These are phyloP conservation scores for Paguma larvata DNA, from an alignment of 2,797 vertebrate species.

Conservation along the genomic window DNA sequence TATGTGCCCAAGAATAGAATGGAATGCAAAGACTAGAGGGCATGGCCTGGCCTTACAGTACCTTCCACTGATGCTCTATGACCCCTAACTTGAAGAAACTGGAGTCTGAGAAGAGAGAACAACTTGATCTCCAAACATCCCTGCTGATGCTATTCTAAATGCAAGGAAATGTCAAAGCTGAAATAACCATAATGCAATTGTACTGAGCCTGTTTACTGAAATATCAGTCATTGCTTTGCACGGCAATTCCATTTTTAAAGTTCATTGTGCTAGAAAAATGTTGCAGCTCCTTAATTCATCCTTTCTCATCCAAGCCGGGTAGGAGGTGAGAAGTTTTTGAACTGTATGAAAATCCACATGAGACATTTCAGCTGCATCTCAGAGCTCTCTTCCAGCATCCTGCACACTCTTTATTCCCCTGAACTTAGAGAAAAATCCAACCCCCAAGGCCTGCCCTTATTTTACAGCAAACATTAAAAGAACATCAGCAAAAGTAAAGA, in stretches of 20 bases:
- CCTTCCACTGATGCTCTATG: conserved; percentile 45
- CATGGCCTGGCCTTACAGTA: conserved; percentile 56
- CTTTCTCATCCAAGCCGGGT: conserved; percentile 71
- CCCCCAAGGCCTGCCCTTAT: conserved; percentile 9
- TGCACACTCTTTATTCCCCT: not conserved
- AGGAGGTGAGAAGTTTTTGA: conserved; percentile 79
- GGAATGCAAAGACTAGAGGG: conserved; percentile 44
- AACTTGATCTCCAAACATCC: conserved; percentile 68
- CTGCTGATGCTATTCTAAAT: conserved; percentile 80
- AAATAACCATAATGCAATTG: conserved; percentile 87
- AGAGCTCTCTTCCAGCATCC: not conserved
- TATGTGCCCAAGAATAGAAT: not conserved
- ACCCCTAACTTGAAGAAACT: conserved; percentile 76
- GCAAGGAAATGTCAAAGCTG: conserved; percentile 87
- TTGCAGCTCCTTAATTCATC: conserved; percentile 69
- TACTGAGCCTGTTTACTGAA: conserved; percentile 86
- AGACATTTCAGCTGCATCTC: not conserved
- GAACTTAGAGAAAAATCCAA: not conserved
- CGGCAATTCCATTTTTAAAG: conserved; percentile 81
- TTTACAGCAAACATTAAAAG: conserved; percentile 58
- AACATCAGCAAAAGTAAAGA: conserved; percentile 30
- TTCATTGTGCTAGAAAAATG: conserved; percentile 79
- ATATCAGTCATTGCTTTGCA: conserved; percentile 82
- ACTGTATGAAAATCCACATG: conserved; percentile 67
- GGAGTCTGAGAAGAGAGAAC: conserved; percentile 77